Evolutionary conservation across 1,140 invertebrate genomes (phyloP), one percentile per base, ranked within the genome.

Genomic region (Drosophila yakuba): DNA sequence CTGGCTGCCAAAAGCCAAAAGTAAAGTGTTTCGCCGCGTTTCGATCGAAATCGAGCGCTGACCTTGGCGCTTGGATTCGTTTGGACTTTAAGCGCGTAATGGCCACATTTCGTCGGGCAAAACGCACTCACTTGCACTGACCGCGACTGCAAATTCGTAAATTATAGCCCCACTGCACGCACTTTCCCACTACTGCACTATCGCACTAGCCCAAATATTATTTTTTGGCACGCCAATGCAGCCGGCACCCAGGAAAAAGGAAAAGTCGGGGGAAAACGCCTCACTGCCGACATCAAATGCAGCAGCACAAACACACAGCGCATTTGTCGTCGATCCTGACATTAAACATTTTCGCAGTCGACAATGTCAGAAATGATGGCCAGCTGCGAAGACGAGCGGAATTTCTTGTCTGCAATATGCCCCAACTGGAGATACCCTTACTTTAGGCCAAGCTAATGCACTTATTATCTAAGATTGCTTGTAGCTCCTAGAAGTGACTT

Each of bases 291-390:
- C 69, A 60, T 73, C 72, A 45, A 39, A 23, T 71, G 38, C 55
- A 32, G n/a, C 23, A 47, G 5, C 60, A 77, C 20, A 20, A 68
- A 69, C 20, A 20, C 74, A 69, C 59, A 61, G 67, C 61, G 66
- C 45, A 77, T 80, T 84, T 79, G 64, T 80, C 80, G 80, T 84
- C 72, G 69, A 81, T 74, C 82, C 78, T 81, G 81, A 86, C 81
- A 85, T 86, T 80, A 80, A 81, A 76, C 64, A 47, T 85, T 80
- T 77, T 54, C 58, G 63, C 67, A 73, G 66, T 59, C 47, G 47
- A 74, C 69, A 74, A 63, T 74, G 72, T 74, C 72, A 74, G 72
- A 74, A 55, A 74, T 39, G 71, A 74, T 62, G 69, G 45, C 39
- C 15, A 32, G 57, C 41, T 35, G 38, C 28, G 23, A 32, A 60